Conservation (phyloP, 2,797 vertebrate species). For the Cephalopachus bancanus region DNA sequence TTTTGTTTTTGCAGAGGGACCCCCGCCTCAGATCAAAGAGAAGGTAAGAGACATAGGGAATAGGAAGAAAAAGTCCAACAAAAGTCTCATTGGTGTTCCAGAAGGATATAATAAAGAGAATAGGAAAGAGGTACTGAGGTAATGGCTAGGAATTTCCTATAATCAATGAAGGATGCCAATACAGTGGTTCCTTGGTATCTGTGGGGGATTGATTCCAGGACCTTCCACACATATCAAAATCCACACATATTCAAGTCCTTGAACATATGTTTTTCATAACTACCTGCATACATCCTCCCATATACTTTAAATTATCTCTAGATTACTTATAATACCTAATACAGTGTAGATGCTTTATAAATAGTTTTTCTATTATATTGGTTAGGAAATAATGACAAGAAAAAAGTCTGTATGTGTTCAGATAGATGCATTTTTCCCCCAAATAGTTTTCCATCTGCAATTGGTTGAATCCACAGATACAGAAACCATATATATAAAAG, state of each 20-base stretch:
- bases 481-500: background rate
- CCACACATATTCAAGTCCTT: background rate
- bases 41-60: background rate
- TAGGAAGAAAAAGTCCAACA: background rate
- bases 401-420: background rate
- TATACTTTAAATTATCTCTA: background rate
- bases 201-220: background rate
- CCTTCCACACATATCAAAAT: background rate
- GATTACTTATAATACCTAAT: background rate
- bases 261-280: too few relatives aligned
- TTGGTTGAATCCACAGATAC: background rate
- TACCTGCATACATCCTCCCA: too few relatives aligned
- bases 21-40: background rate
- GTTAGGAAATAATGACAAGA: background rate
- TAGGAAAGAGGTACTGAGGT: background rate
- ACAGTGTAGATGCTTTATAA: background rate
- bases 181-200: background rate
- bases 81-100: background rate
- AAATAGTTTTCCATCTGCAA: background rate
- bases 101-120: background rate
- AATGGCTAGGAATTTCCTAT: background rate
- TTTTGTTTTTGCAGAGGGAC: too few relatives aligned
- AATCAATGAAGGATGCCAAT: background rate
- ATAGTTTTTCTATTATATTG: background rate
- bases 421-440: background rate